Percentiles rank a stretch among this genome's conserved stretches.
Conservation (phyloP, 1,140 invertebrate genomes). For the Brachionus rotundiformis region DNA sequence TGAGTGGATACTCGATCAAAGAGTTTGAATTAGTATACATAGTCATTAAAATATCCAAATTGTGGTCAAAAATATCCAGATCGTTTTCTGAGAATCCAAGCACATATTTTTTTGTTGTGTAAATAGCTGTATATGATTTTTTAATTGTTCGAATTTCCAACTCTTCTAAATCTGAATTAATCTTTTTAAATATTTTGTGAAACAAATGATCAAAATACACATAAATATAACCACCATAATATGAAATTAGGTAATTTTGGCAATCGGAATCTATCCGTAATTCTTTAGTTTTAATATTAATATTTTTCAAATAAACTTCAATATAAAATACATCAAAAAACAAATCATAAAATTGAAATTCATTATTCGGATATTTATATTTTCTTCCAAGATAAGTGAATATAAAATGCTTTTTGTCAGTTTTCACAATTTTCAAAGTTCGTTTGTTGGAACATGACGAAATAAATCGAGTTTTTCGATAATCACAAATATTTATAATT, state of each 20-base stretch:
- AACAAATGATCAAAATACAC: background rate
- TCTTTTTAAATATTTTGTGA: background rate
- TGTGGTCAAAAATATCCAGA: background rate
- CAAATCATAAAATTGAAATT: too few species aligned
- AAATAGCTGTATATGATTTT: background rate
- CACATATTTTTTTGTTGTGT: background rate
- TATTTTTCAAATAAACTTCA: background rate
- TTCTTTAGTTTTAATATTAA: background rate
- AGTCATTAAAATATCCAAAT: background rate
- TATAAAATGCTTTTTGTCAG: background rate
- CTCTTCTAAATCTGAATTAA: constrained; percentile 6
- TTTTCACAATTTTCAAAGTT: background rate
- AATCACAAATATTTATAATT: background rate
- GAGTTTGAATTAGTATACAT: background rate
- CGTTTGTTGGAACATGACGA: background rate
- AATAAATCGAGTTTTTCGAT: background rate
- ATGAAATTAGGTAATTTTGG: background rate
- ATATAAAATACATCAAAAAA: background rate
- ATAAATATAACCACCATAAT: constrained; percentile 5
- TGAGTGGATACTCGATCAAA: background rate
- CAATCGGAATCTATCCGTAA: background rate
- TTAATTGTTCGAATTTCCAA: background rate
- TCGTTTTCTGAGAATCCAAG: background rate
- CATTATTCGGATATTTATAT: background rate
- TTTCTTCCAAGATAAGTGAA: constrained; percentile 12